Evolutionary conservation across 2,113 vertebrate species (phyloP).

Genomic region (Candoia aspera): DNA sequence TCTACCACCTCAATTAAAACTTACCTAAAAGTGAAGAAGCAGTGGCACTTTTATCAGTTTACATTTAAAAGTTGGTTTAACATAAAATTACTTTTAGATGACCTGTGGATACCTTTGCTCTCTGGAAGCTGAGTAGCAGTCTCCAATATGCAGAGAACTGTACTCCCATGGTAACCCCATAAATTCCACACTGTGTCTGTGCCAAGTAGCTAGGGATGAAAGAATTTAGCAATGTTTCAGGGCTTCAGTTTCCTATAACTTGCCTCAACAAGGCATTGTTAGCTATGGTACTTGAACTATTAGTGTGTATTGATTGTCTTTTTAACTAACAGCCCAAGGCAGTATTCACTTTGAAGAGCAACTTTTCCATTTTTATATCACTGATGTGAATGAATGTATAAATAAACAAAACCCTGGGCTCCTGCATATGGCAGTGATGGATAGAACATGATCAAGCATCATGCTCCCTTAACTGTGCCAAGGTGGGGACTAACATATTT

Average conservation of each 20-base stretch:
- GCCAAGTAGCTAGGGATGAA: neutral
- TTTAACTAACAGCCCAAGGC: constrained; percentile 22
- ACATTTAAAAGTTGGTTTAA: neutral
- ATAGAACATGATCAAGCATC: neutral
- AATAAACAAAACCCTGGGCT: constrained; percentile 2
- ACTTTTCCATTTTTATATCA: constrained; percentile 19
- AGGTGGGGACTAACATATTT: neutral
- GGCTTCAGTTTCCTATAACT: neutral
- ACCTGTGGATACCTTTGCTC: neutral
- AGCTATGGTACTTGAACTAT: neutral
- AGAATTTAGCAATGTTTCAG: neutral
- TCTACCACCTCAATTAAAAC: neutral
- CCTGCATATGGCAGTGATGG: neutral
- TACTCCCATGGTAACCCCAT: neutral
- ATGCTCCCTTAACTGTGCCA: neutral
- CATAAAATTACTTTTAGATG: neutral
- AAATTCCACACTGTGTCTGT: neutral
- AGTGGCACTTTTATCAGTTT: neutral
- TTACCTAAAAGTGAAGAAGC: neutral
- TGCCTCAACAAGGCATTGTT: neutral
- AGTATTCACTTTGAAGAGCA: constrained; percentile 1
- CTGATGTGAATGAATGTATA: constrained; percentile 6
- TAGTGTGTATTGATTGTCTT: constrained; percentile 20
- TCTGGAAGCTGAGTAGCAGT: neutral
- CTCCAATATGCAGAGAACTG: neutral